A percentile compares a stretch with the other conserved stretches of the same genome.
Conservation (phyloP, 2,888 invertebrate species). For the Theretra japonica region DNA sequence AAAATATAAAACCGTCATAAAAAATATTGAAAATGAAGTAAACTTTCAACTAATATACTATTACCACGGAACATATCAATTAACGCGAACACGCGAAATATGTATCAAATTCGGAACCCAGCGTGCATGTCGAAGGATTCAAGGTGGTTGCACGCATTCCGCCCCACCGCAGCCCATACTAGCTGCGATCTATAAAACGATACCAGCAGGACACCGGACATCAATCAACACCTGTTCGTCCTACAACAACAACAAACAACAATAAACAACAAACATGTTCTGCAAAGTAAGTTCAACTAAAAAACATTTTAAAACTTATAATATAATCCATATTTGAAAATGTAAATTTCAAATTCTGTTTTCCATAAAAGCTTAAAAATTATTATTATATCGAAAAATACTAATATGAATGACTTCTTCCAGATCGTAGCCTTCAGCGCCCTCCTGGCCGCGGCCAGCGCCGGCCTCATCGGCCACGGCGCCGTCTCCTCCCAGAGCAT, state of each 20-base stretch:
- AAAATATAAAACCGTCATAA: not conserved
- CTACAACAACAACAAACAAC: slow-evolving; percentile 33
- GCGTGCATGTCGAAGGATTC: slow-evolving; percentile 14
- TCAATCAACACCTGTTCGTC: slow-evolving; percentile 47
- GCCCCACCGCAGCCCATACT: slow-evolving; percentile 30
- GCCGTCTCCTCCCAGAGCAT: slow-evolving; percentile 36
- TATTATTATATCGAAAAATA: not conserved
- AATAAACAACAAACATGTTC: slow-evolving; percentile 47
- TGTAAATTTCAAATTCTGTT: not conserved
- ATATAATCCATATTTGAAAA: not conserved
- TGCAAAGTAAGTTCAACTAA: slow-evolving; percentile 50
- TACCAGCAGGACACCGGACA: slow-evolving; percentile 39
- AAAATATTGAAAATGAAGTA: slow-evolving; percentile 8
- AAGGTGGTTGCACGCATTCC: slow-evolving; percentile 7
- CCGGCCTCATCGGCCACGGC: slow-evolving; percentile 50
- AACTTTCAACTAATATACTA: slow-evolving; percentile 24
- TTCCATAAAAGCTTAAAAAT: not conserved
- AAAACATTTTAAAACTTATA: not conserved
- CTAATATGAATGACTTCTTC: slow-evolving; percentile 22
- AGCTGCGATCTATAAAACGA: slow-evolving; percentile 43
- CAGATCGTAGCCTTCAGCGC: slow-evolving; percentile 57
- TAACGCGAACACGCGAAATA: slow-evolving; percentile 3
- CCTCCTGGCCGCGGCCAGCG: slow-evolving; percentile 59
- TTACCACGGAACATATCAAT: slow-evolving; percentile 26
- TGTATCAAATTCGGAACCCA: slow-evolving; percentile 31